Percentiles rank a stretch among this genome's conserved stretches.
These are phyloP conservation scores for Porites rus DNA, from an alignment of 92 coral and sea anemone genomes.

Conservation along the genomic window DNA sequence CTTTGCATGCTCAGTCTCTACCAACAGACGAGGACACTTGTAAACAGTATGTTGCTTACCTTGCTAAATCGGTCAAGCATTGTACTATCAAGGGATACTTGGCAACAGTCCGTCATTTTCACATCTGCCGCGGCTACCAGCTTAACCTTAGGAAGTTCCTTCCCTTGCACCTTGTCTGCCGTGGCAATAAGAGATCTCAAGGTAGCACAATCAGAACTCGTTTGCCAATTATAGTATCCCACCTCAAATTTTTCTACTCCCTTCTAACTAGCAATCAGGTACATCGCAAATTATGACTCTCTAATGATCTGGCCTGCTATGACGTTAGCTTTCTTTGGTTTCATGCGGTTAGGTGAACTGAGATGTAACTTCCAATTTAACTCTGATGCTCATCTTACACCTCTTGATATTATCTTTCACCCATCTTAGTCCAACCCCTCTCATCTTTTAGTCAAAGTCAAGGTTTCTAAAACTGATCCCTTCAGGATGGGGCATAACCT, in stretches of 20 bases:
- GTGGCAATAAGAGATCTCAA: constrained; percentile 65
- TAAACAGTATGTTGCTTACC: constrained; percentile 34
- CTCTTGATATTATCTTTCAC: constrained; percentile 32
- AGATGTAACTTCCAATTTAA: constrained; percentile 59
- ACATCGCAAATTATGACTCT: constrained; percentile 43
- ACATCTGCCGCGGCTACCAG: constrained; percentile 24
- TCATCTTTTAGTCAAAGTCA: neutral
- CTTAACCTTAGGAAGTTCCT: constrained; percentile 35
- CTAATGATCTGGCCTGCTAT: too few relatives aligned
- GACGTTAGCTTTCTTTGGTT: constrained; percentile 36
- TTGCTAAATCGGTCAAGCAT: constrained; percentile 50
- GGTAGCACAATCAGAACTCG: constrained; percentile 60
- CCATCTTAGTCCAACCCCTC: constrained; percentile 18
- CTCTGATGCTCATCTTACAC: constrained; percentile 49
- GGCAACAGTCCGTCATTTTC: constrained; percentile 51
- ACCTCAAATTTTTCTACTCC: constrained; percentile 39
- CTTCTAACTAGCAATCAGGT: constrained; percentile 26
- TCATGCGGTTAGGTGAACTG: constrained; percentile 63
- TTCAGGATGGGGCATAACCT: constrained; percentile 46
- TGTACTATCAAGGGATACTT: constrained; percentile 48
- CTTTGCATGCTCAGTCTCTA: neutral
- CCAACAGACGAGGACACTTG: constrained; percentile 50
- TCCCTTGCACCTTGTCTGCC: constrained; percentile 50
- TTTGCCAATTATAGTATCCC: constrained; percentile 56
- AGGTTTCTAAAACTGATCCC: constrained; percentile 48